Percentiles rank a stretch among this genome's conserved stretches.
Evolutionary conservation across 2,797 vertebrate species (phyloP).

Genomic region (Clangula hyemalis): DNA sequence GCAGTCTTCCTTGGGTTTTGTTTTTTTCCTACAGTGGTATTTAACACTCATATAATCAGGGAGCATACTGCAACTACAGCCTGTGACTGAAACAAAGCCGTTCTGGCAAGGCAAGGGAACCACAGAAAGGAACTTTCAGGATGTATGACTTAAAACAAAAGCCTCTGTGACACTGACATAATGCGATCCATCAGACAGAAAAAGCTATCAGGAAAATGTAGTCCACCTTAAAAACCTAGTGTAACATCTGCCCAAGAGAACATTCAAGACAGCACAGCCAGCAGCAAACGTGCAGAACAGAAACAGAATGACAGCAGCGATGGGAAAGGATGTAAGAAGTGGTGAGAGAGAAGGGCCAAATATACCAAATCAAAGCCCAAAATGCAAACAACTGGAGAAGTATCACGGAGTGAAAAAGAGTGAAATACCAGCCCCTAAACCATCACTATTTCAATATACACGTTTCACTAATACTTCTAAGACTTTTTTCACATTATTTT

Average conservation of each 20-base stretch:
- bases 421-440: not conserved
- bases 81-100: not conserved
- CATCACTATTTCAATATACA: not conserved
- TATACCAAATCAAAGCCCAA: not conserved
- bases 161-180: not conserved
- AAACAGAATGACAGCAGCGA: not conserved
- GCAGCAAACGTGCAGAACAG: not conserved
- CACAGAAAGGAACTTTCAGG: not conserved
- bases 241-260: not conserved
- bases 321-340: accelerated
- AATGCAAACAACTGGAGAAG: not conserved
- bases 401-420: not conserved
- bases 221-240: not conserved
- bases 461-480: not conserved
- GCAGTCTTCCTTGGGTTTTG: not conserved
- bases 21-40: not conserved
- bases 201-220: not conserved
- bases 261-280: not conserved
- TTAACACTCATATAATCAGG: not conserved
- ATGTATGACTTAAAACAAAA: not conserved
- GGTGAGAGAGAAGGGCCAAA: not conserved
- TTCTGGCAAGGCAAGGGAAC: not conserved
- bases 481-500: not conserved
- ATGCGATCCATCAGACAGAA: not conserved
- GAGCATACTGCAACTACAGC: not conserved